These are phyloP conservation scores for Podarcis cretensis DNA, from an alignment of 2,113 vertebrate genomes.

Conservation along the genomic window DNA sequence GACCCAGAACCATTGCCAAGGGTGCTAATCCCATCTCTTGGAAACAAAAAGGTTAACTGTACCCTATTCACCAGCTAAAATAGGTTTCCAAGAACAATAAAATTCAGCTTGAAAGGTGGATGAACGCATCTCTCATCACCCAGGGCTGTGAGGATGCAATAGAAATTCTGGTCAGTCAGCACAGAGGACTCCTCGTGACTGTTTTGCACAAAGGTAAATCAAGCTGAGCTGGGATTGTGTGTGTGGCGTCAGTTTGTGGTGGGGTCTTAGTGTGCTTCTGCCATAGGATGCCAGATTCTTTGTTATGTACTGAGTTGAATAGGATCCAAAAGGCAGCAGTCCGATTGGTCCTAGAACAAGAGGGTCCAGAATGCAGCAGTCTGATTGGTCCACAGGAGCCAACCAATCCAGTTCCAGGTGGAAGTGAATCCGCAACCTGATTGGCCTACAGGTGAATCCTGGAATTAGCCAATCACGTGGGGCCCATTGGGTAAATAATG, in stretches of 20 bases:
- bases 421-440: too few relatives aligned
- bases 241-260: background rate
- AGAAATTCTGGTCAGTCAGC: conserved; percentile 49
- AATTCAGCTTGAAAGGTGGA: conserved; percentile 64
- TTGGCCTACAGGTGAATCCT: too few relatives aligned
- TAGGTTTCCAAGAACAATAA: conserved; percentile 70
- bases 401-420: too few relatives aligned
- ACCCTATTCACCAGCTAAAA: conserved; percentile 65
- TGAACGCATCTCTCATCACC: conserved; percentile 68
- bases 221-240: background rate
- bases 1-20: conserved; percentile 67
- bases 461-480: too few relatives aligned
- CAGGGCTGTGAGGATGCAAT: conserved; percentile 3
- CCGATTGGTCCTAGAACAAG: too few relatives aligned
- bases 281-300: too few relatives aligned
- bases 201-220: background rate
- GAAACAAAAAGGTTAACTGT: conserved; percentile 73
- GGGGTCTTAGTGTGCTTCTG: background rate
- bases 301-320: too few relatives aligned
- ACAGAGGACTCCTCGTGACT: conserved; percentile 32
- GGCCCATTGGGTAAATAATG: too few relatives aligned
- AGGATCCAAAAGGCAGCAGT: too few relatives aligned
- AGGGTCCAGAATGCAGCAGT: too few relatives aligned
- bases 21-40: conserved; percentile 72
- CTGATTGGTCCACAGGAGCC: too few relatives aligned